phyloP scores from a whole-genome alignment of 1,140 invertebrate species.

The Drosophila fuyamai region DNA sequence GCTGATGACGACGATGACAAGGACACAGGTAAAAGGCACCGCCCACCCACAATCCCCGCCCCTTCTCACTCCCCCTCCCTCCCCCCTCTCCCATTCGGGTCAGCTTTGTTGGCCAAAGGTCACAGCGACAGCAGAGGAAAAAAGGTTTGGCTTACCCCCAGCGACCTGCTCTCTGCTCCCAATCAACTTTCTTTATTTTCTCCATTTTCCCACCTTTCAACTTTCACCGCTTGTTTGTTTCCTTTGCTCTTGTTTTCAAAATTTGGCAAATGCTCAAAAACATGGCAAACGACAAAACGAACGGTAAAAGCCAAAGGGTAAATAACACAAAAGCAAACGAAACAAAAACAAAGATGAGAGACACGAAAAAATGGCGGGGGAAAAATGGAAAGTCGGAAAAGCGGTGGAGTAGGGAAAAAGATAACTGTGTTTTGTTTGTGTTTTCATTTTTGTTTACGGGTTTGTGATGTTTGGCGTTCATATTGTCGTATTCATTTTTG shows the following conservation, averaged over 20 bases:
- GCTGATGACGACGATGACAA: slow-evolving; percentile 63
- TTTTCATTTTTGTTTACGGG: slow-evolving; percentile 64
- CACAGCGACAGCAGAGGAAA: slow-evolving; percentile 37
- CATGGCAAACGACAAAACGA: slow-evolving; percentile 68
- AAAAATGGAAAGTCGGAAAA: background rate
- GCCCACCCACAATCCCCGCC: background rate
- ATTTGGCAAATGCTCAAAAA: slow-evolving; percentile 68
- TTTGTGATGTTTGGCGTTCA: slow-evolving; percentile 43
- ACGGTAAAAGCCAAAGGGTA: slow-evolving; percentile 78
- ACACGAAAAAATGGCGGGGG: slow-evolving; percentile 21
- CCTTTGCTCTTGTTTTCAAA: slow-evolving; percentile 74
- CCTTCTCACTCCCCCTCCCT: background rate
- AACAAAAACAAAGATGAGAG: slow-evolving; percentile 51
- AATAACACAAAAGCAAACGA: slow-evolving; percentile 56
- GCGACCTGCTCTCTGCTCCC: slow-evolving; percentile 4
- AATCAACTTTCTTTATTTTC: slow-evolving; percentile 16
- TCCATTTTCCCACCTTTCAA: background rate
- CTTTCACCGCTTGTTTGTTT: slow-evolving; percentile 51
- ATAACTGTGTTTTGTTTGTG: slow-evolving; percentile 40
- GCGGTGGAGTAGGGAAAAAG: background rate
- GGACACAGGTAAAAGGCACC: slow-evolving; percentile 59
- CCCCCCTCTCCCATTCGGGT: slow-evolving; percentile 8
- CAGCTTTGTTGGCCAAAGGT: slow-evolving; percentile 59
- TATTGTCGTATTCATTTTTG: slow-evolving; percentile 16
- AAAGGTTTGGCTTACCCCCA: slow-evolving; percentile 49